phyloP scores from a whole-genome alignment of 1,140 invertebrate species.

The Rhopalosiphum padi region DNA sequence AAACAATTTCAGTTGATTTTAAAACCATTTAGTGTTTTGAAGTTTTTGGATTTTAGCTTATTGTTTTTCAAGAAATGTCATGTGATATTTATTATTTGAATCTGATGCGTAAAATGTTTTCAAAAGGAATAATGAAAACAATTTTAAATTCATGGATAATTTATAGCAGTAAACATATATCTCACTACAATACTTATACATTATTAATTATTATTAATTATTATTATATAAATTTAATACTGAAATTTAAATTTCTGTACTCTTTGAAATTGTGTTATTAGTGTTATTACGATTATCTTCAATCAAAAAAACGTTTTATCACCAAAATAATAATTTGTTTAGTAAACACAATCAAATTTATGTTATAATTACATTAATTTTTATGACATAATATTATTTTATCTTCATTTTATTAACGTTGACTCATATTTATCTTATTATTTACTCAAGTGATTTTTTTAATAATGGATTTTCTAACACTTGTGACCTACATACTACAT shows the following conservation, averaged over 20 bases:
- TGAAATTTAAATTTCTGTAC: no score
- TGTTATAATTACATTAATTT: background rate
- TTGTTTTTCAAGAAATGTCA: background rate
- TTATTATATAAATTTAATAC: background rate
- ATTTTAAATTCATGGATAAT: background rate
- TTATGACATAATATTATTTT: background rate
- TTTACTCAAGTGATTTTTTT: background rate
- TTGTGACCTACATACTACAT: background rate
- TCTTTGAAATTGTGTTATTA: background rate
- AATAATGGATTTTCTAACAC: background rate
- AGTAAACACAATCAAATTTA: background rate
- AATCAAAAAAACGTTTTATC: background rate
- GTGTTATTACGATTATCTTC: no score
- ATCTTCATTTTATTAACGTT: background rate
- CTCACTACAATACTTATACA: background rate
- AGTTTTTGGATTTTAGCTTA: background rate
- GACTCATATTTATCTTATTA: background rate
- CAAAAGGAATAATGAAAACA: background rate
- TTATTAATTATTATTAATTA: background rate
- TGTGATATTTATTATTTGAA: slow-evolving; percentile 2
- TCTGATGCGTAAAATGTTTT: background rate
- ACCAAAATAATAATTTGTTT: background rate
- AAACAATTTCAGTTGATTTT: background rate
- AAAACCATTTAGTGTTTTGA: background rate
- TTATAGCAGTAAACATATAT: background rate